Conservation (phyloP, 2,113 vertebrate genomes). For the Atlantisia rogersi region DNA sequence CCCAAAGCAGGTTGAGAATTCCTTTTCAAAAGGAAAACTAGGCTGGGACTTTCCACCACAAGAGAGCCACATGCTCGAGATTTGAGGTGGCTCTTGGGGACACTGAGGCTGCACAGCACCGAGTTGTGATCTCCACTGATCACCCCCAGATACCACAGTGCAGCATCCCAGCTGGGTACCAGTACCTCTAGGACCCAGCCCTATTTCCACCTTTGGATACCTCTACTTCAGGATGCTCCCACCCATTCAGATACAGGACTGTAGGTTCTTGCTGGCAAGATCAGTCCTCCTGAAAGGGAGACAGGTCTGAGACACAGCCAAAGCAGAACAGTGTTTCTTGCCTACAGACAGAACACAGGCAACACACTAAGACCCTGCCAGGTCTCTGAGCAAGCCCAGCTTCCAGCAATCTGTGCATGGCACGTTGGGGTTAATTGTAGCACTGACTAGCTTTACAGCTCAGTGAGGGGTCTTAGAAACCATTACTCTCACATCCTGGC, state of each 20-base stretch:
- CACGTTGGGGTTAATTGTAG: background rate
- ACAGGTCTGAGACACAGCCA: background rate
- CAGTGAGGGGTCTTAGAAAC: background rate
- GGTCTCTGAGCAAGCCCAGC: background rate
- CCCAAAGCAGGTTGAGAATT: background rate
- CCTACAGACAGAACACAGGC: background rate
- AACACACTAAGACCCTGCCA: background rate
- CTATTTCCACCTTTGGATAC: background rate
- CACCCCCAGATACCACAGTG: background rate
- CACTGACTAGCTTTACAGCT: background rate
- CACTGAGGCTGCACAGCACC: background rate
- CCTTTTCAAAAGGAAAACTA: background rate
- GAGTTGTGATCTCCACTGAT: background rate
- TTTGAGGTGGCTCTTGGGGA: background rate
- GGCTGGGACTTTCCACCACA: fast-evolving
- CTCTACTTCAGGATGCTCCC: background rate
- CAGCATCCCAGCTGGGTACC: background rate
- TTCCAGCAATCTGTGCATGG: background rate
- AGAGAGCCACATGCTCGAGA: background rate
- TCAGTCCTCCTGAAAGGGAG: background rate
- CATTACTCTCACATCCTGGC: background rate
- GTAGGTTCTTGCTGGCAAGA: background rate
- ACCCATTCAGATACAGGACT: background rate
- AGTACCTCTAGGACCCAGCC: background rate
- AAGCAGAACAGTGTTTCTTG: background rate